Base-by-base conservation (phyloP, 2,888 invertebrate species). In the Abrostola triplasia region DNA sequence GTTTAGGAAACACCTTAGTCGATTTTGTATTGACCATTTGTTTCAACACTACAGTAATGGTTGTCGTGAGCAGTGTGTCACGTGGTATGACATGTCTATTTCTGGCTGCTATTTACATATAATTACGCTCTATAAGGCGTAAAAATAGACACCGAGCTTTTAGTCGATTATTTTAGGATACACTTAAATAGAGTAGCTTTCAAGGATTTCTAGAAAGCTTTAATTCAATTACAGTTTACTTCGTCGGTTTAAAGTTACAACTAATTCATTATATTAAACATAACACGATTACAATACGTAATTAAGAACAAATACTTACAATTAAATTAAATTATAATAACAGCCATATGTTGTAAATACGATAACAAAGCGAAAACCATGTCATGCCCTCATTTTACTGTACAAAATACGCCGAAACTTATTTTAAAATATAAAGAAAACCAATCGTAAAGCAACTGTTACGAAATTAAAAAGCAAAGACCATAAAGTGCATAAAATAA, bases 71-170 rank as follows among this genome's bases (percentile, higher is more conserved):
- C 48, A 59, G 58, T 56, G 38, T 55, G 50, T 61, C 60, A 66
- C 60, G 68, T 41, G 42, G 44, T 35, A 54, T 64, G 71, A 61
- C 60, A 64, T 59, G 9, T 56, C 67, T 79, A 71, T 77, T 77
- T 73, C 41, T 36, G 62, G 36, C 50, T 48, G 47, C 36, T 67
- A 70, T 70, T 75, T 73, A 68, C 67, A 51, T 42, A 42, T 51
- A 60, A 66, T 64, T 62, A 62, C 24, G 24, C 24, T 24, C 47
- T 65, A 42, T 55, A 38, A 60, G 11, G 24, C 13, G 24, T 52
- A 41, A 61, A 62, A 68, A 60, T 64, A 68, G 47, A 64, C n/a
- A 6, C 6, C 24, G n/a, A 55, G 41, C 6, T 36, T 48, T n/a
- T 44, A 52, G 41, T 51, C n/a, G 8, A 2, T 11, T 41, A 12